Base-by-base conservation (phyloP, 1,140 invertebrate genomes). In the Anastatus disparis region DNA sequence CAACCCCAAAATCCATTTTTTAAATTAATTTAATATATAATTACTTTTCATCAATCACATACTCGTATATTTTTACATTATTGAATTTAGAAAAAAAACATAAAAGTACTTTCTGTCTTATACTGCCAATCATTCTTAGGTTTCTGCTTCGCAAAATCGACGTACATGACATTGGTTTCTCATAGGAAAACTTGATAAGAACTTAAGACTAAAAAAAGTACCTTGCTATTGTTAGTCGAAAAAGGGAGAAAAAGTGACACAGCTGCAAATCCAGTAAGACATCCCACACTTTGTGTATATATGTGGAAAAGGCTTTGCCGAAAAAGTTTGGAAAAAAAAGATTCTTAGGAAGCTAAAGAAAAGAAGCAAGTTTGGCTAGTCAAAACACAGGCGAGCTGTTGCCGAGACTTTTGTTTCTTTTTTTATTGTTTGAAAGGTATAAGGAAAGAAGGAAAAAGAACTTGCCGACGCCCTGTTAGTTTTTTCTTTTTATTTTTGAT, bases 141-240 rank as follows among this genome's bases (percentile, higher is more conserved):
- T 35, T 27, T 9, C 17, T 22, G 20, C 31, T n/a, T 38, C 31
- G 35, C 13, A 6, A 62, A 62, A 69, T 69, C 46, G 56, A 58
- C 15, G 38, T 27, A 38, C 38, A 40, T n/a, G n/a, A n/a, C 68
- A 70, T 70, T 70, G 59, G 63, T 70, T 70, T 70, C 26, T n/a
- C 61, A 24, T 20, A 38, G n/a, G 26, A 56, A 63, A 70, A 70
- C 40, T 70, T 50, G 48, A 63, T 70, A 63, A 70, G 50, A 63
- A 69, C 29, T 59, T 68, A 20, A 20, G 35, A 6, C 13, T n/a
- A n/a, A n/a, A n/a, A n/a, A n/a, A n/a, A n/a, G n/a, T n/a, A n/a
- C n/a, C n/a, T n/a, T n/a, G n/a, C n/a, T n/a, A n/a, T n/a, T n/a
- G n/a, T n/a, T n/a, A n/a, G n/a, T n/a, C n/a, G n/a, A 22, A 12